A percentile compares a stretch with the other conserved stretches of the same genome.
Conservation (phyloP, 2,888 invertebrate species). For the Pammene fasciana region DNA sequence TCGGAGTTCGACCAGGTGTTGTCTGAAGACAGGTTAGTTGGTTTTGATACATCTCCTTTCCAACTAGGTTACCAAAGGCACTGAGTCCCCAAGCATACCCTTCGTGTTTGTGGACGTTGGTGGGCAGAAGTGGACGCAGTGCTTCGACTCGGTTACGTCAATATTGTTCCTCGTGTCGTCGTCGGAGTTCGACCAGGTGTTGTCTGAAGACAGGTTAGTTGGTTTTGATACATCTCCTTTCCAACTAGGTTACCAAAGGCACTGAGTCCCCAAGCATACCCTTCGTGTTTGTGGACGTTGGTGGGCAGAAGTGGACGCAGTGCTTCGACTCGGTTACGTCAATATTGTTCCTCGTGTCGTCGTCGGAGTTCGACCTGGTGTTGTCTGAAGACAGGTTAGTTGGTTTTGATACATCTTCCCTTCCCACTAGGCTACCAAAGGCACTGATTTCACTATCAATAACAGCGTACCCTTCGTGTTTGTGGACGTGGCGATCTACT, state of each 20-base stretch:
- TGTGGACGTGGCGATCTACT: conserved; percentile 98
- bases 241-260: conserved; percentile 98
- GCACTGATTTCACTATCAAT: conserved; percentile 88
- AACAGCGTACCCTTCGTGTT: conserved; percentile 98
- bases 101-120: conserved; percentile 98
- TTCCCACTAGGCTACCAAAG: no score
- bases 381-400: conserved; percentile 93
- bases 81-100: no score
- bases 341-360: conserved; percentile 98
- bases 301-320: conserved; percentile 99
- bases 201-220: conserved; percentile 93
- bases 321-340: conserved; percentile 99
- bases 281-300: conserved; percentile 97
- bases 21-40: conserved; percentile 91
- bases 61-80: no score
- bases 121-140: conserved; percentile 99
- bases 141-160: conserved; percentile 98
- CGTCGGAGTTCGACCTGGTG: conserved; percentile 99
- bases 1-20: conserved; percentile 99
- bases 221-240: neutral
- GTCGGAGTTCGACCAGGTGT: conserved; percentile 98
- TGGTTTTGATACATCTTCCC: neutral
- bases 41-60: neutral
- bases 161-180: conserved; percentile 98
- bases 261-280: conserved; percentile 96